A percentile compares a stretch with the other conserved stretches of the same genome.
Conservation (phyloP, 2,113 vertebrate species). For the Mixornis gularis region DNA sequence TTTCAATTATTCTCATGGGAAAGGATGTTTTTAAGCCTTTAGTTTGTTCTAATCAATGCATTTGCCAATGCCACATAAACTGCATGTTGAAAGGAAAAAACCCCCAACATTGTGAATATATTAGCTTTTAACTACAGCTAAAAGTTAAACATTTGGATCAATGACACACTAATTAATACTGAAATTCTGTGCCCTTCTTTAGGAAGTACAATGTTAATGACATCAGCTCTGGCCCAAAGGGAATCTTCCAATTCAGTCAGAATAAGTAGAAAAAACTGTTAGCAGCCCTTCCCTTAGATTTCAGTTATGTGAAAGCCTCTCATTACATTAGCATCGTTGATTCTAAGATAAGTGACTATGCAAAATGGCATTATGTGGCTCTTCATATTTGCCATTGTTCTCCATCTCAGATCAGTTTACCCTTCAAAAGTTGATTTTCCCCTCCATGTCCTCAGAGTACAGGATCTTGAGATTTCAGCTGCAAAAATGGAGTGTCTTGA, state of each 20-base stretch:
- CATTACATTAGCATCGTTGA: fast-evolving
- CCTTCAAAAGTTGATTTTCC: neutral
- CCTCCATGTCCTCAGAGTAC: neutral
- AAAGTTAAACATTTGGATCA: neutral
- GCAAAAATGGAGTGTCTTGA: neutral
- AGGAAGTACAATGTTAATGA: neutral
- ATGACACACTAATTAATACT: neutral
- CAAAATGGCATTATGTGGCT: neutral
- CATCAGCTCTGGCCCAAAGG: neutral
- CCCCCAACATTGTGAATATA: neutral
- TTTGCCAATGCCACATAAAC: neutral
- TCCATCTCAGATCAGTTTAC: neutral
- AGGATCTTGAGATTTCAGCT: neutral
- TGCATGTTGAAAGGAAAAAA: neutral
- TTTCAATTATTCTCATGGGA: neutral
- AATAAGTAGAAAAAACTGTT: neutral
- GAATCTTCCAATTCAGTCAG: neutral
- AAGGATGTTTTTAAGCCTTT: neutral
- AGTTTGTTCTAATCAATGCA: neutral
- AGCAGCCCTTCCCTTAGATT: neutral
- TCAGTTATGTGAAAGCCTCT: neutral
- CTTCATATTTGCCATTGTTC: neutral
- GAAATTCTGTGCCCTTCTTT: neutral
- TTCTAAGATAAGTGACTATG: neutral
- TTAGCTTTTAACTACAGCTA: neutral